Base-by-base conservation (phyloP, 2,113 vertebrate genomes). In the Prunella fulvescens region DNA sequence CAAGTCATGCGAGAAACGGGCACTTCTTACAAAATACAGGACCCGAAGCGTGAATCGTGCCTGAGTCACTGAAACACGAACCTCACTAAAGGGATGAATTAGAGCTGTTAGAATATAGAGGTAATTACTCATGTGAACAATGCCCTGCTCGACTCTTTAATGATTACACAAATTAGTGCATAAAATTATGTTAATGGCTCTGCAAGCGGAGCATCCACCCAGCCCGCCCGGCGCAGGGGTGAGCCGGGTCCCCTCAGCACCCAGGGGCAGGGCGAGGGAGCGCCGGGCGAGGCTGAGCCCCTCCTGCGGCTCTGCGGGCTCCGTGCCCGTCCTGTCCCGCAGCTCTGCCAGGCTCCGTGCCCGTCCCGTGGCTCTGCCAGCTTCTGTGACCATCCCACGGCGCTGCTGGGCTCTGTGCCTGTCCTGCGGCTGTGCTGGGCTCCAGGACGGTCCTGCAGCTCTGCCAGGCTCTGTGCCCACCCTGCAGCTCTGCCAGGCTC, bases 161-260 rank as follows among this genome's bases (percentile, higher is more conserved):
- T 80, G 89, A 96, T 91, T 88, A 91, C 94, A 96, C 92, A 95
- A 96, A 96, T 97, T 95, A 97, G 66, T n/a, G 91, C 89, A 96
- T 65, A 87, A 87, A 91, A 89, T 92, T 87, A 91, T 70, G 62
- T 69, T 92, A 94, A 95, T 82, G 60, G 89, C 71, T 50, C 58
- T 50, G 54, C 56, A 24, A 77, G 31, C 12, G 65, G 83, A 73
- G 7, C 13, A 28, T 10, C 14, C 54, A 9, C 15, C 3, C 71
- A 19, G 44, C 23, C 45, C 26, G 33, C 3, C 4, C 3, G 19
- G 25, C 11, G 19, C 31, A 9, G 39, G 10, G 61, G 23, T 9
- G 61, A 45, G 61, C 58, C 57, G 42, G 74, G 26, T 5, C 40
- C 31, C 9, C 40, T 8, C 37, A 1, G n/a, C 6, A 3, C n/a